Evolutionary conservation across 2,113 vertebrate species (phyloP).

Genomic region (Dryoscopus gambensis): DNA sequence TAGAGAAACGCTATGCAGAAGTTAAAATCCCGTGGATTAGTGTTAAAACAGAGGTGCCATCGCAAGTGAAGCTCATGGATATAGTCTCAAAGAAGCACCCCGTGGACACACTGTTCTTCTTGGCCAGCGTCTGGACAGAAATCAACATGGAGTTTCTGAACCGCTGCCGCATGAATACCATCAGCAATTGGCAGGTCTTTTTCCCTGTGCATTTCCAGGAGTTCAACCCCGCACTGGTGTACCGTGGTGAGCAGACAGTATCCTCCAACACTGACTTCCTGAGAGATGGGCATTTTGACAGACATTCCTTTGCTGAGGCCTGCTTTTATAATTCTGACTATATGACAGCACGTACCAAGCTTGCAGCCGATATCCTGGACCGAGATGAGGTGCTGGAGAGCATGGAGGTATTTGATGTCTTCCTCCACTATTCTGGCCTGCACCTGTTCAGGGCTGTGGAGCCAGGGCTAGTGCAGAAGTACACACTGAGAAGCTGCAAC

Average conservation of each 20-base stretch:
- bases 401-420: conserved; percentile 93
- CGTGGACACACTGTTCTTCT: conserved; percentile 91
- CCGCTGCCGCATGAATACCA: conserved; percentile 95
- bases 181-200: conserved; percentile 96
- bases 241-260: conserved; percentile 78
- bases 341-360: conserved; percentile 87
- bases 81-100: conserved; percentile 97
- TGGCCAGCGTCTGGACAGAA: conserved; percentile 88
- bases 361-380: conserved; percentile 85
- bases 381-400: conserved; percentile 90
- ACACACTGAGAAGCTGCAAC: conserved; percentile 83
- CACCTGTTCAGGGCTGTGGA: conserved; percentile 94
- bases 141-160: conserved; percentile 89
- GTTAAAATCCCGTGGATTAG: conserved; percentile 92
- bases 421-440: conserved; percentile 90
- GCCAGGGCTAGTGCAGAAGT: conserved; percentile 92
- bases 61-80: conserved; percentile 95
- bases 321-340: conserved; percentile 98
- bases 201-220: conserved; percentile 97
- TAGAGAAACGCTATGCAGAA: conserved; percentile 86
- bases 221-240: conserved; percentile 83
- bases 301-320: conserved; percentile 87
- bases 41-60: conserved; percentile 90
- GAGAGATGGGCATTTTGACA: conserved; percentile 88
- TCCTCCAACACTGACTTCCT: conserved; percentile 73